Evolutionary conservation across 2,113 vertebrate genomes (phyloP).

Genomic region (Morphnarchus princeps): DNA sequence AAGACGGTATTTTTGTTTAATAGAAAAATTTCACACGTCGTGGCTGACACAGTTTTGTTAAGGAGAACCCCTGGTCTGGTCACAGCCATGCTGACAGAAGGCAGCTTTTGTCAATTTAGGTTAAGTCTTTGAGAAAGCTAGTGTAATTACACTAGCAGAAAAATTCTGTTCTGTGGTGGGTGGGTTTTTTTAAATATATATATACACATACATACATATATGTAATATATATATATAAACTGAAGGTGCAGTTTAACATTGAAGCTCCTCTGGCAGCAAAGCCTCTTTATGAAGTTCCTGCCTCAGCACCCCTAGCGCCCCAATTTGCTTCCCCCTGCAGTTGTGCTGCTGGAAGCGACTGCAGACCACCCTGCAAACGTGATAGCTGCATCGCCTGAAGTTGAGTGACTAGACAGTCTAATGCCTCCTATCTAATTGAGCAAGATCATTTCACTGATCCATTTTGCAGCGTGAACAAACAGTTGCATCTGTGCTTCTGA

Average conservation of each 20-base stretch:
- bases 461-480: background rate
- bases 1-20: slow-evolving; percentile 11
- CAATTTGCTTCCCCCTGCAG: background rate
- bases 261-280: background rate
- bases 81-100: background rate
- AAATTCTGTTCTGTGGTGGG: background rate
- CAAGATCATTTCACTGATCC: background rate
- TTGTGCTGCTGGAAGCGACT: background rate
- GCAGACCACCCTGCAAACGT: fast-evolving
- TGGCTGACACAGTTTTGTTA: background rate
- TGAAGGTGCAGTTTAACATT: background rate
- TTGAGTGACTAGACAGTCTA: background rate
- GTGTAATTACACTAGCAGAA: background rate
- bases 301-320: background rate
- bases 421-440: background rate
- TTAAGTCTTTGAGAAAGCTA: background rate
- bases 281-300: background rate
- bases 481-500: background rate
- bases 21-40: background rate
- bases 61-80: background rate
- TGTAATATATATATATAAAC: background rate
- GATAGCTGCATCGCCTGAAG: background rate
- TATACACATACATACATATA: background rate
- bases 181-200: background rate
- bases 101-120: slow-evolving; percentile 14